phyloP scores from a whole-genome alignment of 2,797 vertebrate genomes.

The Cercopithecus petaurista region DNA sequence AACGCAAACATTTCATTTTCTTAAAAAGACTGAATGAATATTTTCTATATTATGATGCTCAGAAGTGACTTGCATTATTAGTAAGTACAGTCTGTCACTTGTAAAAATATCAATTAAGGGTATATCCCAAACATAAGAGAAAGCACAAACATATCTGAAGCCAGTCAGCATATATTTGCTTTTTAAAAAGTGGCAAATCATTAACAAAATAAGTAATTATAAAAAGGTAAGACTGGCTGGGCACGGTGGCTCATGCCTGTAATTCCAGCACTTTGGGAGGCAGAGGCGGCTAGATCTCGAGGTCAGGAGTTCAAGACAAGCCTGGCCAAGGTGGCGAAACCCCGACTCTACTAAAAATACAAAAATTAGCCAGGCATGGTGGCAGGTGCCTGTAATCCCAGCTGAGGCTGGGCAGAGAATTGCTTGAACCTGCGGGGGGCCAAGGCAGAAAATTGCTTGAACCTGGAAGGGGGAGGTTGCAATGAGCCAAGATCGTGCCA shows the following conservation, averaged over 20 bases:
- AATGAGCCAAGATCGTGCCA: background rate
- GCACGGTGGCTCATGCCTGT: background rate
- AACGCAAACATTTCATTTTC: background rate
- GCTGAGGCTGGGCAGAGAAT: background rate
- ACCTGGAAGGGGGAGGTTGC: background rate
- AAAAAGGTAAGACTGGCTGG: background rate
- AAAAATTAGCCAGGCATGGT: background rate
- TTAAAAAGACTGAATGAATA: slow-evolving; percentile 7
- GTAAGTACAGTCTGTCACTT: background rate
- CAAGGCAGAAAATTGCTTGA: background rate
- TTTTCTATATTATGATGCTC: background rate
- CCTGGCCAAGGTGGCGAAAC: background rate
- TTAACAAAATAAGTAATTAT: slow-evolving; percentile 15
- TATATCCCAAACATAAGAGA: background rate
- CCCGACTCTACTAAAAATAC: background rate
- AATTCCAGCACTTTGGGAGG: background rate
- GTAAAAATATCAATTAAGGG: background rate
- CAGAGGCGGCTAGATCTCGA: background rate
- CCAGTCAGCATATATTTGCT: background rate
- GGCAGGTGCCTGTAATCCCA: background rate
- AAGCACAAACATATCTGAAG: slow-evolving; percentile 11
- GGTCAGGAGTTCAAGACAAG: background rate
- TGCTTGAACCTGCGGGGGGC: background rate
- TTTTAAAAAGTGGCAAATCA: background rate
- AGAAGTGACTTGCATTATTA: background rate